A percentile compares a stretch with the other conserved stretches of the same genome.
Evolutionary conservation across 1,140 invertebrate species (phyloP).

Genomic region (Cydia pomonella): DNA sequence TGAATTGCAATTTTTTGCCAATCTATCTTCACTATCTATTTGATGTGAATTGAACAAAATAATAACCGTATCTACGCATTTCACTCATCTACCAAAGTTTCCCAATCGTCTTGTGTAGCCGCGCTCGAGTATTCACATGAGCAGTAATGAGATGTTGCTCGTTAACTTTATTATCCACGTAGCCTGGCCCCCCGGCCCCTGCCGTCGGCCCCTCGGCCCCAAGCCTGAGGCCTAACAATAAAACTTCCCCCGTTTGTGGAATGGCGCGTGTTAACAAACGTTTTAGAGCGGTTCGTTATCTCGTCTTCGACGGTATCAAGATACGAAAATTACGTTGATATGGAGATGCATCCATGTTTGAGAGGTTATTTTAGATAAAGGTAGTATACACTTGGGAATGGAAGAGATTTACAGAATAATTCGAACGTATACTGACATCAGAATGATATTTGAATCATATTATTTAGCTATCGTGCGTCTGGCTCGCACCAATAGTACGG

Average conservation of each 20-base stretch:
- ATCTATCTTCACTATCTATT: too few species aligned
- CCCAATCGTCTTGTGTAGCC: constrained; percentile 12
- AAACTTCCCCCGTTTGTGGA: constrained; percentile 22
- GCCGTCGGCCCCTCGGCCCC: neutral
- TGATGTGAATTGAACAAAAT: neutral
- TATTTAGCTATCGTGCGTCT: too few species aligned
- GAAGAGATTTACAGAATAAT: too few species aligned
- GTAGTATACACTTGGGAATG: too few species aligned
- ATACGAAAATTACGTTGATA: too few species aligned
- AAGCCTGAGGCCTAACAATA: neutral
- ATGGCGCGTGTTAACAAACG: constrained; percentile 27
- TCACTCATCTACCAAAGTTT: neutral
- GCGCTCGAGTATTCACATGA: constrained; percentile 22
- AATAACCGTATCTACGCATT: neutral
- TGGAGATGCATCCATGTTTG: too few species aligned
- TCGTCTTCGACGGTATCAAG: neutral
- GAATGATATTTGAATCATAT: too few species aligned
- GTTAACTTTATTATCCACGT: constrained; percentile 32
- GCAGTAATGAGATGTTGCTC: constrained; percentile 28
- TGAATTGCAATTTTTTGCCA: too few species aligned
- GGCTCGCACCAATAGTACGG: too few species aligned
- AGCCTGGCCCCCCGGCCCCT: neutral
- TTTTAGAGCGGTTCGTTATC: constrained; percentile 22
- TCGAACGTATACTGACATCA: too few species aligned
- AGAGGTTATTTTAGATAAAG: too few species aligned